These are phyloP conservation scores for Antechinus flavipes DNA, from an alignment of 2,113 vertebrate genomes.

Conservation along the genomic window DNA sequence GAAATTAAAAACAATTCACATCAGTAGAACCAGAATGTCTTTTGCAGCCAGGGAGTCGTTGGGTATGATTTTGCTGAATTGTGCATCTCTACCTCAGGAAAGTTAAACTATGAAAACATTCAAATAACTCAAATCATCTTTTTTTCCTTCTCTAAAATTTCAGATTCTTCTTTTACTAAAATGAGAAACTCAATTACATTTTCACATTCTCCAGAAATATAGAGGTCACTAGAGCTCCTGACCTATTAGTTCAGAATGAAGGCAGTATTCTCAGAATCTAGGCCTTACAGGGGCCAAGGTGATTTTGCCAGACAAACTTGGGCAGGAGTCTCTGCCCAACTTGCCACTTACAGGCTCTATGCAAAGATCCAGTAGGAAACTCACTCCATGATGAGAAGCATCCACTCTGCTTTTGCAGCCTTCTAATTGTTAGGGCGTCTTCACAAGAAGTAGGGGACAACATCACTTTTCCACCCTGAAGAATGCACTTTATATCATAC, in stretches of 20 bases:
- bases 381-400: background rate
- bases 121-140: background rate
- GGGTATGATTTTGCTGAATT: background rate
- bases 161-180: background rate
- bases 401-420: background rate
- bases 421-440: background rate
- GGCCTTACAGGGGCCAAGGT: background rate
- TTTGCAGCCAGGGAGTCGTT: background rate
- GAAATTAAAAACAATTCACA: background rate
- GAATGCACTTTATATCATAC: background rate
- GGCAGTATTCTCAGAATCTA: background rate
- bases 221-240: background rate
- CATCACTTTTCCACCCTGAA: background rate
- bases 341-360: background rate
- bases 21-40: background rate
- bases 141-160: background rate
- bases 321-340: background rate
- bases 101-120: background rate
- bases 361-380: background rate
- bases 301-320: background rate
- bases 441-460: background rate
- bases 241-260: background rate
- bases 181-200: background rate
- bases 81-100: background rate
- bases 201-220: background rate